phyloP scores from a whole-genome alignment of 2,113 vertebrate genomes.

The Microcebus murinus region DNA sequence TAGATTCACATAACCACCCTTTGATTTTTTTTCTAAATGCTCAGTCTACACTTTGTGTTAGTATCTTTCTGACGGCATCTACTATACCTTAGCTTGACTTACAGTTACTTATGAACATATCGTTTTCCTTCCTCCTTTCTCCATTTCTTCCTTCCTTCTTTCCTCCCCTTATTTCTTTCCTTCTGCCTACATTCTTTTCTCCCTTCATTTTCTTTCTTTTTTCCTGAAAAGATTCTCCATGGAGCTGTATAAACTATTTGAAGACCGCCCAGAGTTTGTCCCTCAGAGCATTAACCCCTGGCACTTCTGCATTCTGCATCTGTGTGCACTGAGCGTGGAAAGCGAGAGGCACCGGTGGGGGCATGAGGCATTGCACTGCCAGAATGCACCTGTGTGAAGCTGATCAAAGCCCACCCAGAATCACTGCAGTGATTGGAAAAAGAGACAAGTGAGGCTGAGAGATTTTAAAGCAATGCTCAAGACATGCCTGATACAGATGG shows the following conservation, averaged over 20 bases:
- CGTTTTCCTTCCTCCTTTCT: background rate
- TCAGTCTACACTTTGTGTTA: background rate
- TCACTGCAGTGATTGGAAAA: rapidly evolving
- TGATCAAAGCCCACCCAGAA: background rate
- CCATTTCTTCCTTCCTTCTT: too few relatives aligned
- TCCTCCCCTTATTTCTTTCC: too few relatives aligned
- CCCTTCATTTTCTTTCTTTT: background rate
- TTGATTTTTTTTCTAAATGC: background rate
- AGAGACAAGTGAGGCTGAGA: background rate
- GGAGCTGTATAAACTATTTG: background rate
- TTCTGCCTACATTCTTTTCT: background rate
- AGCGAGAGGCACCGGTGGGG: background rate
- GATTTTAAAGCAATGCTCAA: background rate
- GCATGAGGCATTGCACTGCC: rapidly evolving
- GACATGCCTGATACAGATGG: background rate
- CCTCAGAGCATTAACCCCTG: too few relatives aligned
- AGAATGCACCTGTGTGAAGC: background rate
- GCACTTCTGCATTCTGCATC: background rate
- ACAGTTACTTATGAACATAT: background rate
- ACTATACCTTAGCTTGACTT: background rate
- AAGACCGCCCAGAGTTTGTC: background rate
- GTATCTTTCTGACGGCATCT: background rate
- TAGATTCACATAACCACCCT: background rate
- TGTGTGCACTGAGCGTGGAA: rapidly evolving
- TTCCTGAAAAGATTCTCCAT: background rate